These are phyloP conservation scores for Stercorarius parasiticus DNA, from an alignment of 2,113 vertebrate genomes.

Conservation along the genomic window DNA sequence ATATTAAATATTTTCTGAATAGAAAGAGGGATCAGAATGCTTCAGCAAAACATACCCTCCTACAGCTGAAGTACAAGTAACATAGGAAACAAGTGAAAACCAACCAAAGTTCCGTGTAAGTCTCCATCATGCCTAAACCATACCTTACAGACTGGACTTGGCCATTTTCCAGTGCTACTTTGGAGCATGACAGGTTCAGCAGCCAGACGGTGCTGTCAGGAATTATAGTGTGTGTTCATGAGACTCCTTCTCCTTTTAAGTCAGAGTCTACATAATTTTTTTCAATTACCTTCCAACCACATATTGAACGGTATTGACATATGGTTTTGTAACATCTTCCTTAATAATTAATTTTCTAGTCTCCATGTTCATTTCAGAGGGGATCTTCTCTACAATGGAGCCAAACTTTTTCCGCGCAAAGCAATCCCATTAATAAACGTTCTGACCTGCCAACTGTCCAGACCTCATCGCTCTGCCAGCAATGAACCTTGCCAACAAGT, in stretches of 20 bases:
- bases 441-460: not conserved
- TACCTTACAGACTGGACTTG: not conserved
- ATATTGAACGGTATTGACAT: conserved; percentile 57
- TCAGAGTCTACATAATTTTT: conserved; percentile 46
- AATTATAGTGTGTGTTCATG: conserved; percentile 1
- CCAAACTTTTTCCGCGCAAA: conserved; percentile 8
- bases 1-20: not conserved
- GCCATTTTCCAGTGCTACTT: not conserved
- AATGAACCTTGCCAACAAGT: conserved; percentile 7
- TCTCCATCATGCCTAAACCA: not conserved
- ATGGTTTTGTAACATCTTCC: conserved; percentile 53
- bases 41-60: not conserved
- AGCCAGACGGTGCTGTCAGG: conserved; percentile 4
- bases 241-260: conserved; percentile 54
- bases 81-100: not conserved
- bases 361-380: conserved; percentile 27
- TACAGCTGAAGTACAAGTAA: not conserved
- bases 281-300: conserved; percentile 63
- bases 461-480: not conserved
- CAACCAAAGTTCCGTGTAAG: not conserved
- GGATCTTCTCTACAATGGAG: conserved; percentile 30
- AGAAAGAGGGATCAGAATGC: not conserved
- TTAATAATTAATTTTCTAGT: conserved; percentile 62
- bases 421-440: not conserved
- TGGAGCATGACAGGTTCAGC: not conserved